A percentile compares a stretch with the other conserved stretches of the same genome.
phyloP scores from a whole-genome alignment of 2,888 invertebrate genomes.

The Drosophila rellima region DNA sequence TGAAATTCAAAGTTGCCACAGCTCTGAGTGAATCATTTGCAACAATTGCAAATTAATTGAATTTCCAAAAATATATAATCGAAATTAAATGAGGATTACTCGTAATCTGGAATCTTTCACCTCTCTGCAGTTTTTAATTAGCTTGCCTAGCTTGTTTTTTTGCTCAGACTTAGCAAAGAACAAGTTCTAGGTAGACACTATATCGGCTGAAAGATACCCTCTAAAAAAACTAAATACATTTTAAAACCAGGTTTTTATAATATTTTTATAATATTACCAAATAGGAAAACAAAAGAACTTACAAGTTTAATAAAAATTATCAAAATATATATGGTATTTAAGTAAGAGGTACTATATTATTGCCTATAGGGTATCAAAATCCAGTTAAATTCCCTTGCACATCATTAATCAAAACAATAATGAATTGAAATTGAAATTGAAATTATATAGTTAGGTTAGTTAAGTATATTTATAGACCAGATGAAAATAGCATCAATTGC shows the following conservation, averaged over 20 bases:
- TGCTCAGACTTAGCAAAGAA: constrained; percentile 3
- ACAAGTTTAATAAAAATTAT: too few relatives aligned
- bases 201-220: background rate
- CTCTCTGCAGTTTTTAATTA: background rate
- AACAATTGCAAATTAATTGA: constrained; percentile 7
- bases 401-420: constrained; percentile 5
- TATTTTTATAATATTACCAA: too few relatives aligned
- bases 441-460: constrained; percentile 1
- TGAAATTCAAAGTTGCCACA: constrained; percentile 15
- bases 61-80: background rate
- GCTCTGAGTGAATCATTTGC: constrained; percentile 10
- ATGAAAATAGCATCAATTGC: constrained; percentile 4
- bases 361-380: background rate
- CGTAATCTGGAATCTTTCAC: constrained; percentile 24
- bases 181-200: constrained; percentile 1
- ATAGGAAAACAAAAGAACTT: too few relatives aligned
- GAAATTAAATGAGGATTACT: background rate
- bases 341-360: background rate
- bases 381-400: background rate
- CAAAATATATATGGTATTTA: too few relatives aligned
- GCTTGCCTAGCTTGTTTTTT: too few relatives aligned
- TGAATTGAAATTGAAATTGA: background rate
- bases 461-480: constrained; percentile 19
- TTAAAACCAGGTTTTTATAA: background rate
- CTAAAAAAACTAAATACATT: background rate